Percentiles rank a stretch among this genome's conserved stretches.
phyloP scores from a whole-genome alignment of 2,797 vertebrate genomes.

The Lemur catta region DNA sequence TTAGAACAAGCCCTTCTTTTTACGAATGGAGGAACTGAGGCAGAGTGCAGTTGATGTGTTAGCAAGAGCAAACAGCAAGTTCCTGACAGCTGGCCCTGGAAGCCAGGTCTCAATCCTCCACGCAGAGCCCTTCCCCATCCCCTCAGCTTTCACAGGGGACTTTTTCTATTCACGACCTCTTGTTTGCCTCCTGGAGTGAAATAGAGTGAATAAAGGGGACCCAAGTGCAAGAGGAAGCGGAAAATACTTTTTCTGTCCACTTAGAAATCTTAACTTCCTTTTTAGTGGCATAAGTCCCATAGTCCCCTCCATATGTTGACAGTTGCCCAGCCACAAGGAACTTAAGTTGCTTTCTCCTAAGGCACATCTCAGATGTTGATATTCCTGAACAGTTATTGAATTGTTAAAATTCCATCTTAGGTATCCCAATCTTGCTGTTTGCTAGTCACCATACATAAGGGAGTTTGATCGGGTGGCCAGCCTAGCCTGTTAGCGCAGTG shows the following conservation, averaged over 20 bases:
- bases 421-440: not conserved
- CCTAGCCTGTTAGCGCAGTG: not conserved
- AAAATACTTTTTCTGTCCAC: not conserved
- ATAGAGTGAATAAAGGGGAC: not conserved
- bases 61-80: not conserved
- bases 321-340: not conserved
- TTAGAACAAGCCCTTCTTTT: not conserved
- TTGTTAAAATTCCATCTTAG: not conserved
- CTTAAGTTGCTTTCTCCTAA: not conserved
- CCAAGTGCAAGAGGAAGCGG: not conserved
- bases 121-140: too few species aligned
- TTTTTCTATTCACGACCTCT: not conserved
- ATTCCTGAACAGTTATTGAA: not conserved
- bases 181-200: not conserved
- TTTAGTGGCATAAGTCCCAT: not conserved
- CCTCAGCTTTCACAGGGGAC: not conserved
- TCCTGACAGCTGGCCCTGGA: not conserved
- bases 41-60: not conserved
- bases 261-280: not conserved
- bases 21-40: constrained; percentile 28
- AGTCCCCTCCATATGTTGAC: not conserved
- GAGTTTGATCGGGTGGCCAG: not conserved
- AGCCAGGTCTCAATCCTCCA: not conserved
- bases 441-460: not conserved
- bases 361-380: not conserved